Conservation (phyloP, 2,797 vertebrate genomes). For the Catharus ustulatus region DNA sequence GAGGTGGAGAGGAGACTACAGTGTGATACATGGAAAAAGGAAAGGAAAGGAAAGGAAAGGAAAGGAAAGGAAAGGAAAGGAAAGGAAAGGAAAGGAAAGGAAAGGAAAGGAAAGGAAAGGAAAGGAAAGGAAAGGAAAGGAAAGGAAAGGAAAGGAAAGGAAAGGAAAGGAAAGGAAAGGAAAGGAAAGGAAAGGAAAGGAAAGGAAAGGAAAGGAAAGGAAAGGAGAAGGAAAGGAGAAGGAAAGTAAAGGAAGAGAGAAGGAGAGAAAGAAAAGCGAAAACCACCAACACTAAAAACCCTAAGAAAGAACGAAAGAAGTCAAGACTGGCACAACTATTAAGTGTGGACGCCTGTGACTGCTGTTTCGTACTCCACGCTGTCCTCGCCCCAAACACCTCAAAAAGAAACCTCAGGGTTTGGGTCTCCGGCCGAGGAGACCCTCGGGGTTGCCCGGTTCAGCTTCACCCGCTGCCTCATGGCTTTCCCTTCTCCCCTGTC, state of each 20-base stretch:
- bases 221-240: fast-evolving
- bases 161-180: fast-evolving
- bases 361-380: neutral
- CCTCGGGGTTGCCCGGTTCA: neutral
- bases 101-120: neutral
- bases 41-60: neutral
- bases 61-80: neutral
- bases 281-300: fast-evolving
- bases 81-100: neutral
- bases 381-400: neutral
- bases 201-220: neutral
- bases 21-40: neutral
- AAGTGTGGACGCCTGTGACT: neutral
- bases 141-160: neutral
- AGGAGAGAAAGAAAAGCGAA: too few relatives aligned
- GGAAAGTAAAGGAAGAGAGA: fast-evolving
- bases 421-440: too few relatives aligned
- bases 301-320: neutral
- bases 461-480: neutral
- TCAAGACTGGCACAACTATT: neutral
- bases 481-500: too few relatives aligned
- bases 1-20: neutral
- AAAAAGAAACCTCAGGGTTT: too few relatives aligned
- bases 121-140: neutral
- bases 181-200: neutral